Evolutionary conservation across 2,113 vertebrate species (phyloP), one percentile per base, ranked within the genome.

Genomic region (Dicaeum eximium): DNA sequence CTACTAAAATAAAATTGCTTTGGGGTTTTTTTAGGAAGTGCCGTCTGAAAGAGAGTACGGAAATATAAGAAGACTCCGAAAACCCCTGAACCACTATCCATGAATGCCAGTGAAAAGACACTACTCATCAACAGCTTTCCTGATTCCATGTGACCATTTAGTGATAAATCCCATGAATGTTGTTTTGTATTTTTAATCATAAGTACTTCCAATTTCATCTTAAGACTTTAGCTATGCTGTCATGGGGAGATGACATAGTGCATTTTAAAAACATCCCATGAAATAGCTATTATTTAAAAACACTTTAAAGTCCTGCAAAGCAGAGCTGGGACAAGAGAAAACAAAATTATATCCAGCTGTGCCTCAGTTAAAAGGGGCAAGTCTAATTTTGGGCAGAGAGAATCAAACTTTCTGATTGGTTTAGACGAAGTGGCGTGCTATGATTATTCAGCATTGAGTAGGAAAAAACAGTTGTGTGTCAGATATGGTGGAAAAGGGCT

Each of bases 371-470:
- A 53, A 95, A 91, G 57, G 71, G 37, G 7, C 3, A 30, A 95
- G 42, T 91, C 70, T 95, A 67, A 95, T 92, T 97, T 88, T 86
- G 70, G 69, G 71, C 69, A 94, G 70, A 86, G 9, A 88, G 25
- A 64, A 92, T 82, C 82, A 95, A 82, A 82, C 44, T 74, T 94
- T 96, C 67, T 90, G 81, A 75, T 61, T 95, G 72, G 30, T 72
- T 90, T 95, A 73, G 90, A 47, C 18, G 73, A 90, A 78, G 62
- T 92, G 64, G 82, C 88, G 78, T 95, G 91, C 81, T 87, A 96
- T 90, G 62, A 92, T 83, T 92, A 94, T 89, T 94, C 91, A 94
- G 62, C 9, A 12, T 44, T 92, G 87, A 95, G 89, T 38, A 88
- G 86, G 82, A 87, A 91, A 89, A 89, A 73, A 21, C 11, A 15